Base-by-base conservation (phyloP, 2,888 invertebrate genomes). In the Artemia sinica region DNA sequence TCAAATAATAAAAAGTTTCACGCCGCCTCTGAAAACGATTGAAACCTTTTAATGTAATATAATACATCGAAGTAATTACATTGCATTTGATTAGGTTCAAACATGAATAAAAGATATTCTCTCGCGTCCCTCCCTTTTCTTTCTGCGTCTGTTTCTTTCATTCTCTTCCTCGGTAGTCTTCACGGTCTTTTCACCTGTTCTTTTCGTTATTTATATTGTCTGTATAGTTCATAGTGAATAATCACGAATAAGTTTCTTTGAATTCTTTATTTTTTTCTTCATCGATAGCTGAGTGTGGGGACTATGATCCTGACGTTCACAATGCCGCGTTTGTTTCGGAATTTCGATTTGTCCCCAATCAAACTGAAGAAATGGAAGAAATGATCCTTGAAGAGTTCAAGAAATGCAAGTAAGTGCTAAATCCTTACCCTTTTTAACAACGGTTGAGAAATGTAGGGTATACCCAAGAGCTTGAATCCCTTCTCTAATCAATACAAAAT, bases 291-390 rank as follows among this genome's bases (percentile, higher is more conserved):
- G 98, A 99, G 81, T 81, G 97, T 69, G 98, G 98, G 52, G 98
- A 99, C 79, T 97, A 88, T 80, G 96, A 97, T 79, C 86, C 89
- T 72, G 82, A 84, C 65, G 83, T 87, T 69, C 98, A 99, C 78
- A 90, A 91, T 10, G 91, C 95, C n/a, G 91, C 91, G 13, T 91
- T 93, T 69, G 91, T 99, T 2, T 98, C 97, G 1, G 96, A 98
- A 80, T 99, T 98, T 79, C 86, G 91, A 71, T 99, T 99, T 81
- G 88, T 94, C 69, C 94, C 94, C 2, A 87, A 90, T 75, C 97
- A 97, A 81, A 89, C 91, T 1, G 96, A 96, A 80, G 91, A 95
- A 76, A 85, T 98, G 85, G 98, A 99, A 81, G 84, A 93, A 69
- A 88, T 88, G 77, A 91, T 96, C 75, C 80, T 95, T 72, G 93